Evolutionary conservation across 1,140 invertebrate genomes (phyloP), one percentile per base, ranked within the genome.

Genomic region (Mylabris phalerata): DNA sequence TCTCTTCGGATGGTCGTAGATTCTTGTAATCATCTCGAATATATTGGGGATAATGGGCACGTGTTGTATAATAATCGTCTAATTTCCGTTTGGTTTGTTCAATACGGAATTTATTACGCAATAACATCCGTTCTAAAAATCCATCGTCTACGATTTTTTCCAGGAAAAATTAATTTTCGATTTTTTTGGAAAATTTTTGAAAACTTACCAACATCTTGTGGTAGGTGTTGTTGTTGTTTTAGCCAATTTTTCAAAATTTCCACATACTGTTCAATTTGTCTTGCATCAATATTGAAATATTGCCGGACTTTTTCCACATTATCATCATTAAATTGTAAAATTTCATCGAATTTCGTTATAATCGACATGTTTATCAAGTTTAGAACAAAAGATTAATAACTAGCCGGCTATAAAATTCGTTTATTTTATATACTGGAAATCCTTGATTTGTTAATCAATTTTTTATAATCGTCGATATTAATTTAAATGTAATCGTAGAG

Each of bases 81-180:
- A 50, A 46, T 58, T 58, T 58, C 38, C 38, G 48, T 39, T 58
- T 58, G 24, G 56, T 50, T 41, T 58, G 56, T 32, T 58, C 56
- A 9, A 58, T 45, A 13, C 56, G 40, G 38, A 58, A 51, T 50
- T 58, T 58, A 41, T 58, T 58, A 2, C 48, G 11, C 25, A 58
- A 24, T 19, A 58, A 24, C 13, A 49, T 45, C n/a, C 56, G 56
- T 38, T 58, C 48, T 32, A 49, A 10, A 19, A 49, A 49, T 3
- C 3, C n/a, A 38, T 58, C 56, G 46, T 58, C 56, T 58, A 40
- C 7, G 7, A 32, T 32, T 32, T 13, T 13, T 13, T 13, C 13
- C 13, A 13, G 1, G 13, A 32, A 32, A 7, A 4, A 4, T 32
- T 48, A 1, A 4, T 48, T 4, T 48, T 13, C 46, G 19, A 25